A percentile compares a stretch with the other conserved stretches of the same genome.
These are phyloP conservation scores for Aporophyla lueneburgensis DNA, from an alignment of 2,888 invertebrate species.

Conservation along the genomic window DNA sequence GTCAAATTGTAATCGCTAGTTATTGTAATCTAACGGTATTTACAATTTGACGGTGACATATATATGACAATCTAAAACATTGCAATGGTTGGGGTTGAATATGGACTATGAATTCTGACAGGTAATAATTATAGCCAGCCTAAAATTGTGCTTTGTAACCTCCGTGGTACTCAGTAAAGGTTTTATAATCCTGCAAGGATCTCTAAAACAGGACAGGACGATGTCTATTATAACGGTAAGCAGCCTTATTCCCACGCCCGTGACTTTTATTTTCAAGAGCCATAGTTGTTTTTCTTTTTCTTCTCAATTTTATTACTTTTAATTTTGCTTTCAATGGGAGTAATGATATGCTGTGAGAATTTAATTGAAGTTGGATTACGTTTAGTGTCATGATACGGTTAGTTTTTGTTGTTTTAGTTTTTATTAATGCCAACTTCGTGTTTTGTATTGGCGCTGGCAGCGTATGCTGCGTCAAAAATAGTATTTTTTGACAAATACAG, in stretches of 20 bases:
- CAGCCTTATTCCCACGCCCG: constrained; percentile 70
- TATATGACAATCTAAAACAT: no score
- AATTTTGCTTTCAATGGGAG: constrained; percentile 55
- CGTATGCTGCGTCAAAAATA: neutral
- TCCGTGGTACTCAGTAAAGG: neutral
- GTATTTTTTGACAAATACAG: neutral
- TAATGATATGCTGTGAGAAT: constrained; percentile 47
- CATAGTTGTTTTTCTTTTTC: constrained; percentile 61
- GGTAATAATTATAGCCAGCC: no score
- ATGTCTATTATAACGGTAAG: constrained; percentile 68
- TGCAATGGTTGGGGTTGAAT: no score
- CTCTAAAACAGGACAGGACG: constrained; percentile 70
- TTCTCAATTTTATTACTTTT: constrained; percentile 47
- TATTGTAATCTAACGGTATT: no score
- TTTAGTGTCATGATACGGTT: constrained; percentile 10
- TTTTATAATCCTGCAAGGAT: constrained; percentile 38
- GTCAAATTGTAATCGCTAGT: no score
- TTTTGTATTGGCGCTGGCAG: neutral
- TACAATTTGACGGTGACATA: no score
- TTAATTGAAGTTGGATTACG: constrained; percentile 5
- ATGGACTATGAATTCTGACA: no score
- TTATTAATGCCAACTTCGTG: neutral
- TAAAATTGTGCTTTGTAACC: no score
- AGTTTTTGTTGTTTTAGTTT: constrained; percentile 7
- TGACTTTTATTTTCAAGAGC: constrained; percentile 63